Evolutionary conservation across 2,113 vertebrate genomes (phyloP).

Genomic region (Lethenteron reissneri): DNA sequence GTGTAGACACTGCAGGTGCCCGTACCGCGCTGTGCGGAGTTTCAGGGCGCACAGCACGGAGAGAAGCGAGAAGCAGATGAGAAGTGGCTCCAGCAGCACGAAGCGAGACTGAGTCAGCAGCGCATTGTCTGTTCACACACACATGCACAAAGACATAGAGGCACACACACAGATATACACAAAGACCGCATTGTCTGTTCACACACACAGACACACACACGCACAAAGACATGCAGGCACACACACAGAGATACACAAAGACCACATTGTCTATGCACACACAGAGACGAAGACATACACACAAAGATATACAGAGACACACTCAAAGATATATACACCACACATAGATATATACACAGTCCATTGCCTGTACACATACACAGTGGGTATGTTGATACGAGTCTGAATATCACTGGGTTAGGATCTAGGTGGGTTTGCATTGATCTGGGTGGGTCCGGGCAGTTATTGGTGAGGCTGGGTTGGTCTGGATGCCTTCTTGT

Average conservation of each 20-base stretch:
- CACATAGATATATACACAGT: too few relatives aligned
- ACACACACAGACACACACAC: not conserved
- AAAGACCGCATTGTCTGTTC: not conserved
- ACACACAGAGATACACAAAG: not conserved
- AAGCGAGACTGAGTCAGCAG: conserved; percentile 71
- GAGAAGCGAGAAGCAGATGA: conserved; percentile 67
- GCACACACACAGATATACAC: too few relatives aligned
- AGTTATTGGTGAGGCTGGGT: too few relatives aligned
- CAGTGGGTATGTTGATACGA: too few relatives aligned
- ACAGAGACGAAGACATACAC: not conserved
- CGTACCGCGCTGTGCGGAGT: conserved; percentile 32
- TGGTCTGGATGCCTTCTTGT: too few relatives aligned
- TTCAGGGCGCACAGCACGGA: conserved; percentile 56
- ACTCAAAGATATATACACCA: too few relatives aligned
- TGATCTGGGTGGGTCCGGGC: too few relatives aligned
- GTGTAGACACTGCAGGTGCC: too few relatives aligned
- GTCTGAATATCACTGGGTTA: too few relatives aligned
- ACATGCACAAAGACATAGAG: conserved; percentile 5
- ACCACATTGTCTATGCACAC: not conserved
- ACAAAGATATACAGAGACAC: too few relatives aligned
- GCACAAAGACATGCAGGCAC: conserved; percentile 3
- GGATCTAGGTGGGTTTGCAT: too few relatives aligned
- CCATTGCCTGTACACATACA: too few relatives aligned
- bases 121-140: conserved; percentile 40
- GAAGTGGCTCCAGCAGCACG: conserved; percentile 61